Conservation (phyloP, 2,797 vertebrate species). For the Spondyliosoma cantharus region DNA sequence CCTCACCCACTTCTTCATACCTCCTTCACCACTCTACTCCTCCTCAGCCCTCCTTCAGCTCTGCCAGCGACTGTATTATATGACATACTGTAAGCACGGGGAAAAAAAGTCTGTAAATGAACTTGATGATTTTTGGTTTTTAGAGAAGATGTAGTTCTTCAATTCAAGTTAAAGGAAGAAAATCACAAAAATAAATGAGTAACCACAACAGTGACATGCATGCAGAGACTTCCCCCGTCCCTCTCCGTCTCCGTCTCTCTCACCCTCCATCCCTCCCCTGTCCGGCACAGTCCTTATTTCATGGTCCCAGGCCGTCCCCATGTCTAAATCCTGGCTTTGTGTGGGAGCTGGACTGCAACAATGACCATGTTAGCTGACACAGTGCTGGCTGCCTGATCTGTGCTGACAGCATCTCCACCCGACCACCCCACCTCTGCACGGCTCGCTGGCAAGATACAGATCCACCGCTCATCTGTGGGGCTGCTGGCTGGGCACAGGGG, state of each 20-base stretch:
- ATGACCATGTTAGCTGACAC: constrained; percentile 76
- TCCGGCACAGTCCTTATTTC: constrained; percentile 32
- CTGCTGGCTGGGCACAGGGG: neutral
- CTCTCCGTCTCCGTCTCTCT: neutral
- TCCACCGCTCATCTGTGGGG: neutral
- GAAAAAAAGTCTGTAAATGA: neutral
- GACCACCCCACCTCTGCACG: neutral
- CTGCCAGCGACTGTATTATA: too few relatives aligned
- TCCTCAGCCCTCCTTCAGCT: neutral
- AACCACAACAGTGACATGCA: too few relatives aligned
- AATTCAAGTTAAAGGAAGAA: neutral
- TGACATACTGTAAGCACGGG: too few relatives aligned
- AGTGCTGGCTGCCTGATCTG: constrained; percentile 64
- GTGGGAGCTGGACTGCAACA: constrained; percentile 63
- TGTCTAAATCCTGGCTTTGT: constrained; percentile 79
- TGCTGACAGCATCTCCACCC: constrained; percentile 56
- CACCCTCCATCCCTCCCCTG: neutral
- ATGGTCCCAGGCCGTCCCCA: constrained; percentile 9
- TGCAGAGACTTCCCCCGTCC: neutral
- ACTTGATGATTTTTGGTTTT: neutral
- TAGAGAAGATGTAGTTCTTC: too few relatives aligned
- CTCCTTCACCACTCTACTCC: neutral
- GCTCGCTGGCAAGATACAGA: constrained; percentile 25
- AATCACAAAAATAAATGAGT: neutral
- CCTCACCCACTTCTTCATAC: neutral